Evolutionary conservation across 2,113 vertebrate genomes (phyloP).

Genomic region (Alosa alosa): DNA sequence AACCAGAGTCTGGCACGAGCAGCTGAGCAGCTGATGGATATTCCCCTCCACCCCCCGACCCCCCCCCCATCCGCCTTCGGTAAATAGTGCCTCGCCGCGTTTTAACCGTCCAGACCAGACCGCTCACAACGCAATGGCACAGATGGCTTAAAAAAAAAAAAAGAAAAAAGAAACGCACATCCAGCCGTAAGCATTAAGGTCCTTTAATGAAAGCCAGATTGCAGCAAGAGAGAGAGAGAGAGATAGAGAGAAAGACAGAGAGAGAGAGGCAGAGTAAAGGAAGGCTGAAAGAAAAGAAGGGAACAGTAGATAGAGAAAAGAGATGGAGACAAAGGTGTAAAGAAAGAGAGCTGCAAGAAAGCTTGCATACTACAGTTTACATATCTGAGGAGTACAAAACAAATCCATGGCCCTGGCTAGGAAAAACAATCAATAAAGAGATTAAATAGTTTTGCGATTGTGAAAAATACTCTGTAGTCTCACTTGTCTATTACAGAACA

Average conservation of each 20-base stretch:
- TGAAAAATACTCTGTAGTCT: constrained; percentile 19
- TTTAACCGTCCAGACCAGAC: constrained; percentile 41
- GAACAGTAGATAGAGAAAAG: neutral
- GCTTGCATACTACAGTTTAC: neutral
- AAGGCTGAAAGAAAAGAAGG: neutral
- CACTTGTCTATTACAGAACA: constrained; percentile 18
- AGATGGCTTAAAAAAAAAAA: constrained; percentile 65
- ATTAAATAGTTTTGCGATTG: constrained; percentile 27
- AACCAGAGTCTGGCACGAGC: constrained; percentile 31
- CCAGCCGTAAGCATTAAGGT: constrained; percentile 68
- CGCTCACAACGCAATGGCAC: constrained; percentile 66
- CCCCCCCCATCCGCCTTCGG: constrained; percentile 17
- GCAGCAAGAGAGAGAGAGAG: constrained; percentile 13
- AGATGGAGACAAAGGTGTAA: neutral
- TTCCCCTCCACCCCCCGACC: constrained; percentile 1
- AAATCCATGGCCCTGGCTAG: constrained; percentile 22
- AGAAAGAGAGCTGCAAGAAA: neutral
- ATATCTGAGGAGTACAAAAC: neutral
- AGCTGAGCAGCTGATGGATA: constrained; percentile 41
- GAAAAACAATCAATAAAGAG: constrained; percentile 25
- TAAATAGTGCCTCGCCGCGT: constrained; percentile 32
- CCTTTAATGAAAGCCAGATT: constrained; percentile 66
- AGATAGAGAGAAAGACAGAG: constrained; percentile 36
- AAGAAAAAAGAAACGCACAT: constrained; percentile 65
- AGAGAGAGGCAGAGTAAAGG: neutral